phyloP scores from a whole-genome alignment of 2,888 invertebrate species.

The Clitarchus hookeri region DNA sequence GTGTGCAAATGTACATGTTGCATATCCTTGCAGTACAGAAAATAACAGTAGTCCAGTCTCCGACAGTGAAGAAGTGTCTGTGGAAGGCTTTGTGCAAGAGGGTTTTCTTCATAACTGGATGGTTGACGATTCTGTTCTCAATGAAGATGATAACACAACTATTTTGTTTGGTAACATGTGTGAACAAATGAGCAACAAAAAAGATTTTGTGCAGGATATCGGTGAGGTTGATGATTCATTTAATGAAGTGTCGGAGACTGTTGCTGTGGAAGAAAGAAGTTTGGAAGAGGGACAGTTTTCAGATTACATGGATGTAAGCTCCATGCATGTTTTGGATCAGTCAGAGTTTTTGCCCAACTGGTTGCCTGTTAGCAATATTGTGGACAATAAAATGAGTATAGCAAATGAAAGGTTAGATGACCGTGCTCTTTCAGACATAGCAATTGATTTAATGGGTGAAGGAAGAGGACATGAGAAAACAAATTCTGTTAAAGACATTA shows the following conservation, averaged over 20 bases:
- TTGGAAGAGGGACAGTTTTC: slow-evolving; percentile 1
- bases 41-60: background rate
- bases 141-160: slow-evolving; percentile 4
- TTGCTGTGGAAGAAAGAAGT: background rate
- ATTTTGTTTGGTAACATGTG: background rate
- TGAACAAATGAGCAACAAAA: slow-evolving; percentile 7
- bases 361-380: background rate
- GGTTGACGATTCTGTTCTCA: background rate
- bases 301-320: background rate
- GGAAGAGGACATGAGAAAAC: background rate
- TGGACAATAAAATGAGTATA: background rate
- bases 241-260: background rate
- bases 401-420: background rate
- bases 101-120: background rate
- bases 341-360: background rate
- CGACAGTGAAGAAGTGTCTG: background rate
- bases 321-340: background rate
- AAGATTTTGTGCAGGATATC: background rate
- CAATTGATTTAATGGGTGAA: background rate
- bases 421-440: background rate
- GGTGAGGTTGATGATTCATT: background rate
- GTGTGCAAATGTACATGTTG: background rate
- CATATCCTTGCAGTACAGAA: background rate
- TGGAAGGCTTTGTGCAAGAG: background rate
- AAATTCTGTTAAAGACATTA: background rate